phyloP scores from a whole-genome alignment of 2,888 invertebrate species.

The Pollenia amentaria region DNA sequence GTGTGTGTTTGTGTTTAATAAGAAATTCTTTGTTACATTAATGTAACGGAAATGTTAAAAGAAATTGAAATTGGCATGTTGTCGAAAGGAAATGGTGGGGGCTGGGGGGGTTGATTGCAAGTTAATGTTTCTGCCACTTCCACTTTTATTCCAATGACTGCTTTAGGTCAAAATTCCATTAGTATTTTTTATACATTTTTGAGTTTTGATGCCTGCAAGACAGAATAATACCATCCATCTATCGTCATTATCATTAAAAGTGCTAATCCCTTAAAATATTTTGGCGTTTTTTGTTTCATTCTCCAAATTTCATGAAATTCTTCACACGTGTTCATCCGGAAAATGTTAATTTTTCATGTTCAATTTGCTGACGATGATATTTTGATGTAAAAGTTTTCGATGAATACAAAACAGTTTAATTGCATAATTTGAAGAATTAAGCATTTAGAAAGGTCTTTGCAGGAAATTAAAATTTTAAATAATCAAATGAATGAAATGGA shows the following conservation, averaged over 20 bases:
- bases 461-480: too few relatives aligned
- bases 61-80: constrained; percentile 48
- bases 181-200: constrained; percentile 29
- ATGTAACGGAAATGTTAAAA: constrained; percentile 70
- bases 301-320: constrained; percentile 60
- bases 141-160: constrained; percentile 19
- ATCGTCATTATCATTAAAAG: constrained; percentile 60
- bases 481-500: too few relatives aligned
- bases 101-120: constrained; percentile 12
- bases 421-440: constrained; percentile 16
- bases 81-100: background rate
- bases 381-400: constrained; percentile 46
- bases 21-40: constrained; percentile 60
- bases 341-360: constrained; percentile 67
- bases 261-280: constrained; percentile 61
- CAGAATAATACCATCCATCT: constrained; percentile 14
- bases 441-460: background rate
- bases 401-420: constrained; percentile 58
- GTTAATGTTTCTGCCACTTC: constrained; percentile 45
- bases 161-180: constrained; percentile 70
- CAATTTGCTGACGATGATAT: constrained; percentile 41
- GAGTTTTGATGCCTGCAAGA: constrained; percentile 36
- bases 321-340: constrained; percentile 69
- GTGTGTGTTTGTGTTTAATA: constrained; percentile 19
- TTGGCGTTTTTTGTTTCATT: constrained; percentile 6